Conservation (phyloP, 2,113 vertebrate species). For the Todiramphus chloris region DNA sequence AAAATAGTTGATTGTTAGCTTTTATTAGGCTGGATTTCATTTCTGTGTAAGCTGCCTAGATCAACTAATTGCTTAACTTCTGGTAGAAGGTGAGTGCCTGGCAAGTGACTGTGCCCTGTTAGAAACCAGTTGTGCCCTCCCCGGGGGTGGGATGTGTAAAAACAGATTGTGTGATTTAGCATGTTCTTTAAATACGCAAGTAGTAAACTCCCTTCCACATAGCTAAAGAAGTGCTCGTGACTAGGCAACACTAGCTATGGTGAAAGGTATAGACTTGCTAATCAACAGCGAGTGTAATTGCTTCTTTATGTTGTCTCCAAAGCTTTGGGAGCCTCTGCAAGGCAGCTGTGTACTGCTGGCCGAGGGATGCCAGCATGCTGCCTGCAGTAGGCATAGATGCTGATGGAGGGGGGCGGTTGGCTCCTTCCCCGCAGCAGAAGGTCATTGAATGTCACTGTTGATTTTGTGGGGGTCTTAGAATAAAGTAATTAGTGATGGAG, state of each 20-base stretch:
- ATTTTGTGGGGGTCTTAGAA: background rate
- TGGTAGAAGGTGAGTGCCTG: background rate
- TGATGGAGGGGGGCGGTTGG: background rate
- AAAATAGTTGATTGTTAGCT: background rate
- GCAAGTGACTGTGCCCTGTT: background rate
- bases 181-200: background rate
- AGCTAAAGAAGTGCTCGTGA: background rate
- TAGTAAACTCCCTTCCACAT: background rate
- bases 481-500: background rate
- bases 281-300: background rate
- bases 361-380: accelerated
- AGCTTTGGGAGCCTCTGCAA: background rate
- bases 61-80: background rate
- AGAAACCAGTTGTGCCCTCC: background rate
- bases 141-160: background rate
- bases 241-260: background rate
- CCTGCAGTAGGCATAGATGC: background rate
- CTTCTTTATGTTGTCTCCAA: background rate
- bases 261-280: background rate
- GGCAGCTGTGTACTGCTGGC: background rate
- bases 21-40: background rate
- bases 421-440: background rate
- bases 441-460: background rate
- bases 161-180: background rate
- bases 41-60: background rate